These are phyloP conservation scores for Coptodon bakossiorum DNA, from an alignment of 2,113 vertebrate genomes.

Conservation along the genomic window DNA sequence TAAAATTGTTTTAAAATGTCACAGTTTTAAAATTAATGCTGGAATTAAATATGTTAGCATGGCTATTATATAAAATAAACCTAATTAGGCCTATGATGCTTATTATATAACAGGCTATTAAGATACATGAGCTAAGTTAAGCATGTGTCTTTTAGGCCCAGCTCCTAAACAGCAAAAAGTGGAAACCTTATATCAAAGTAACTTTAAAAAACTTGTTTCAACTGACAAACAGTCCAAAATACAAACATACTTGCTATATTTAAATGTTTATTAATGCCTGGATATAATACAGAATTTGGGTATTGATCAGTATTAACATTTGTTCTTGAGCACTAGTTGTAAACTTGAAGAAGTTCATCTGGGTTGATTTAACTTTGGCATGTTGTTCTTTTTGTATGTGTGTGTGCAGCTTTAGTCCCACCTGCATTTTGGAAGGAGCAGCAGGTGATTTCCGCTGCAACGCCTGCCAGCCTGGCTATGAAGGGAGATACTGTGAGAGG, in stretches of 20 bases:
- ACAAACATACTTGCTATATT: not conserved
- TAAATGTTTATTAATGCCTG: not conserved
- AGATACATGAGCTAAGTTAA: not conserved
- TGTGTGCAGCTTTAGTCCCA: conserved; percentile 82
- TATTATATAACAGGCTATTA: not conserved
- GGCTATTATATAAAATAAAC: not conserved
- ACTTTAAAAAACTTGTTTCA: not conserved
- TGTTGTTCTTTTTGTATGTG: not conserved
- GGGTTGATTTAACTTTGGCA: not conserved
- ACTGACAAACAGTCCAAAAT: not conserved
- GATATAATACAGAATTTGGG: not conserved
- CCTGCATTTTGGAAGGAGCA: conserved; percentile 76
- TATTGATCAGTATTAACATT: not conserved
- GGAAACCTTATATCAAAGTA: not conserved
- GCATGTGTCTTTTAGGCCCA: not conserved
- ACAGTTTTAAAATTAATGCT: not conserved
- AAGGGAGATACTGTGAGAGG: conserved; percentile 90
- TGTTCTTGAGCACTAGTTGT: not conserved
- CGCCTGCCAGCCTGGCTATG: conserved; percentile 81
- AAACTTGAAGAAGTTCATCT: not conserved
- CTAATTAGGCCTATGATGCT: not conserved
- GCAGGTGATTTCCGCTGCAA: conserved; percentile 77
- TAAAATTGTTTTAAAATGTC: not conserved
- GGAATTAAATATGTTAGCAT: not conserved
- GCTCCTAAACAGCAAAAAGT: not conserved